These are phyloP conservation scores for Meta bourneti DNA, from an alignment of 2,888 invertebrate genomes.

Conservation along the genomic window DNA sequence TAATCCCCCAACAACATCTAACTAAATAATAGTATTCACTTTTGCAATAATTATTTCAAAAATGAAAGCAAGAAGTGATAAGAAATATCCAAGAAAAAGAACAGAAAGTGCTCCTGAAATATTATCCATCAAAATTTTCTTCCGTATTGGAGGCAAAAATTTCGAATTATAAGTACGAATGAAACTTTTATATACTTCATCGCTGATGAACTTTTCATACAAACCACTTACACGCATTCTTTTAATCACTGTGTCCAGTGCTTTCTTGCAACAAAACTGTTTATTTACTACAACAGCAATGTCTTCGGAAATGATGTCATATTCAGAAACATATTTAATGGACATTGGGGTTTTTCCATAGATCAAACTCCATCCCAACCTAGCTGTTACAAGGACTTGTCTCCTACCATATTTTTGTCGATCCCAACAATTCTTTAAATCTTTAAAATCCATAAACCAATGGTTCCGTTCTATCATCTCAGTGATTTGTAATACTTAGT, in stretches of 20 bases:
- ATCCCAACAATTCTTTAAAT: background rate
- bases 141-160: no score
- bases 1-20: no score
- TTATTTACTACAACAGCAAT: conserved; percentile 3
- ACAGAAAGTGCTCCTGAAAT: background rate
- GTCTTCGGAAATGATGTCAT: background rate
- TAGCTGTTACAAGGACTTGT: background rate
- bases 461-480: background rate
- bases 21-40: no score
- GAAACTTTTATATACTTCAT: background rate
- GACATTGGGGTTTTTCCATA: background rate
- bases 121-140: background rate
- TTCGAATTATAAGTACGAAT: background rate
- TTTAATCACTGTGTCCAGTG: background rate
- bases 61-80: background rate
- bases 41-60: background rate
- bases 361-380: background rate
- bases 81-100: background rate
- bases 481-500: background rate
- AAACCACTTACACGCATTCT: background rate
- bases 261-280: background rate
- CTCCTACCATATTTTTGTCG: background rate
- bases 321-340: background rate
- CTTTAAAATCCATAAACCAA: background rate
- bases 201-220: background rate